Evolutionary conservation across 2,888 invertebrate genomes (phyloP).

Genomic region (Lasioglossum leucozonium): DNA sequence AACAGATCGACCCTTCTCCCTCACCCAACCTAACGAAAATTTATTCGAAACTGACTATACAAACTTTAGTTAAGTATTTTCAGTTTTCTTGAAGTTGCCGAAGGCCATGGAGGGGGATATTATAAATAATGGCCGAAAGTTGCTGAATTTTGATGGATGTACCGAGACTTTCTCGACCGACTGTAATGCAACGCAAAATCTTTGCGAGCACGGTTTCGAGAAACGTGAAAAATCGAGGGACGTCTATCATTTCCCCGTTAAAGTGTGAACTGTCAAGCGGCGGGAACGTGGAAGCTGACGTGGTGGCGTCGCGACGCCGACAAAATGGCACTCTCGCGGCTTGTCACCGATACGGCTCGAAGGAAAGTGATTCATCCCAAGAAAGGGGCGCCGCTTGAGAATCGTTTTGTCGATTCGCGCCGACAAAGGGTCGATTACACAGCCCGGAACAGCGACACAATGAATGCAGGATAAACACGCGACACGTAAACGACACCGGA

Average conservation of each 20-base stretch:
- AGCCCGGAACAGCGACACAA: background rate
- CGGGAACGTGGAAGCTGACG: background rate
- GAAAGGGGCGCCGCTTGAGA: slow-evolving; percentile 15
- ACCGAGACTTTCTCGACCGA: no score
- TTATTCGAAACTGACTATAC: no score
- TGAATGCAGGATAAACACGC: slow-evolving; percentile 26
- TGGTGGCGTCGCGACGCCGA: background rate
- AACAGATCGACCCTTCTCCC: no score
- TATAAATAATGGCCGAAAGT: background rate
- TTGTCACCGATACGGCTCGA: background rate
- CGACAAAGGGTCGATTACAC: slow-evolving; percentile 40
- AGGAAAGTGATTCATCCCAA: slow-evolving; percentile 22
- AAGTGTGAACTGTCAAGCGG: background rate
- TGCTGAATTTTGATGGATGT: background rate
- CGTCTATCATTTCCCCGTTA: background rate
- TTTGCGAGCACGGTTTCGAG: background rate
- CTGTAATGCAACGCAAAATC: background rate
- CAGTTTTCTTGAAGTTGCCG: no score
- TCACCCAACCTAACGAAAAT: no score
- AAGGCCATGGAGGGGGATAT: no score
- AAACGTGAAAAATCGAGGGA: background rate
- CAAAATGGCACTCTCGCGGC: background rate
- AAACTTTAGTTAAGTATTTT: no score
- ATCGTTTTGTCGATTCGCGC: slow-evolving; percentile 28
- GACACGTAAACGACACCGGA: slow-evolving; percentile 1